Base-by-base conservation (phyloP, 2,113 vertebrate genomes). In the Gadus macrocephalus region DNA sequence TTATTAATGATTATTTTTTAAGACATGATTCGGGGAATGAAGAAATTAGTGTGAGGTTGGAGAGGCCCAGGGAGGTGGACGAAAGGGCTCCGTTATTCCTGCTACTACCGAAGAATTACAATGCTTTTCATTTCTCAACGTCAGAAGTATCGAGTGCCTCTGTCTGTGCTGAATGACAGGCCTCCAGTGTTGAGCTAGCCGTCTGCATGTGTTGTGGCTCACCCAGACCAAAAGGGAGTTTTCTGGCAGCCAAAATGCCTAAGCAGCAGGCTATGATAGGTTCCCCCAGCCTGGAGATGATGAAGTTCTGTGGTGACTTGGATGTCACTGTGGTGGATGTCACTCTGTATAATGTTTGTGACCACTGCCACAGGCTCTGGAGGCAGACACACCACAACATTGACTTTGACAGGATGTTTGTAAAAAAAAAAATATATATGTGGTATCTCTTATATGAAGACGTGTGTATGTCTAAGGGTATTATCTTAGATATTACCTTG, bases 301-400 rank as follows among this genome's bases (percentile, higher is more conserved):
- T 49, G 42, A 49, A 14, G 42, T 2, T 6, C 42, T 49, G 42
- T 49, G 42, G 42, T 49, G 42, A 14, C 42, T 14, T 9, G 42
- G 42, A 49, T 49, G 1, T 63, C 82, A 77, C 56, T 68, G 69
- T 76, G 81, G 64, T 49, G 59, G 53, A 78, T 82, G 84, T 88
- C 86, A 80, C 31, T 63, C 71, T 42, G 69, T 71, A 63, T 80
- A 76, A 80, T 74, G 71, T 63, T 69, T 72, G 66, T 61, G 68
- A 68, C 53, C 0, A 15, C 68, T 71, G 81, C 78, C 74, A 67
- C 55, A 61, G 76, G 81, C 70, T 65, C 69, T n/a, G 81, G 78
- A 78, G 60, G 42, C 42, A 84, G 77, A 69, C 49, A 77, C 16
- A 72, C 77, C 60, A 12, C n/a, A 7, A 58, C n/a, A 58, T 6